Conservation (phyloP, 2,113 vertebrate genomes). For the Syngnathoides biaculeatus region DNA sequence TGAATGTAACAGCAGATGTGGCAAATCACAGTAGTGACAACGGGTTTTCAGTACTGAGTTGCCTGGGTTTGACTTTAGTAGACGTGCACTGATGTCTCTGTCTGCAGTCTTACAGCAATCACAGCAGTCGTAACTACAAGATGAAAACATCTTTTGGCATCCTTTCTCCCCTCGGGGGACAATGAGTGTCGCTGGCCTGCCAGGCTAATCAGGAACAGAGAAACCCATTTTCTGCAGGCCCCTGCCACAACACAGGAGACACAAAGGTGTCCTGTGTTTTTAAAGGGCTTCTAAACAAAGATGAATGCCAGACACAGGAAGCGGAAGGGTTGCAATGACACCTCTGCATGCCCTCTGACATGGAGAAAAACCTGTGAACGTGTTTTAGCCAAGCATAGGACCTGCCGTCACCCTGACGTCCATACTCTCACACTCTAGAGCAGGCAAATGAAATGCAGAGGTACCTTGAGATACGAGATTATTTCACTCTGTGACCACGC, state of each 20-base stretch:
- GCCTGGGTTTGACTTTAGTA: conserved; percentile 33
- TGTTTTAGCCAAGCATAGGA: conserved; percentile 34
- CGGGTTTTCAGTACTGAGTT: conserved; percentile 26
- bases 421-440: conserved; percentile 5
- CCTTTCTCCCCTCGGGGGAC: conserved; percentile 61
- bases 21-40: conserved; percentile 58
- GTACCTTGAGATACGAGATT: background rate
- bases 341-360: conserved; percentile 52
- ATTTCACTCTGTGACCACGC: background rate
- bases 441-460: background rate
- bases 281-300: conserved; percentile 68
- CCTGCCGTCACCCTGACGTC: conserved; percentile 34
- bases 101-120: conserved; percentile 50
- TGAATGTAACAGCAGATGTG: conserved; percentile 56
- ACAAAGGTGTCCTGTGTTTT: conserved; percentile 81
- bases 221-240: conserved; percentile 47
- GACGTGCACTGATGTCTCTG: conserved; percentile 50
- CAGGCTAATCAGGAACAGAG: conserved; percentile 75
- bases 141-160: conserved; percentile 59
- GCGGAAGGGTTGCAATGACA: conserved; percentile 52
- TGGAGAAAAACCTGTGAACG: conserved; percentile 37
- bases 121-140: conserved; percentile 17
- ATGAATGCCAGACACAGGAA: conserved; percentile 68
- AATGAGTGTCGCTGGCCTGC: conserved; percentile 60
- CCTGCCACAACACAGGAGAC: conserved; percentile 68